These are phyloP conservation scores for Theretra japonica DNA, from an alignment of 2,888 invertebrate genomes.

Conservation along the genomic window DNA sequence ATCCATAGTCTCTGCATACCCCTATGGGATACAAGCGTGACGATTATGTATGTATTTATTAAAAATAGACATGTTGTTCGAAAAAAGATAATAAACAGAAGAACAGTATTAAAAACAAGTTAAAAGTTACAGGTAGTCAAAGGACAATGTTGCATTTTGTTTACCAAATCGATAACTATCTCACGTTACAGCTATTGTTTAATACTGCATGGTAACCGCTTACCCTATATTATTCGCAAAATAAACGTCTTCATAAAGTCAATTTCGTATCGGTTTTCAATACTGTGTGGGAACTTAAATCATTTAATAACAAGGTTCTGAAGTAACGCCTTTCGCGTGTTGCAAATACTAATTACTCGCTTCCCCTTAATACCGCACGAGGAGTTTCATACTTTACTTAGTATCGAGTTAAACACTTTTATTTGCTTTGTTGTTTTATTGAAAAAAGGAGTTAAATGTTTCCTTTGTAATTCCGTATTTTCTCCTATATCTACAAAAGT, in stretches of 20 bases:
- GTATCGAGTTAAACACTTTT: slow-evolving; percentile 1
- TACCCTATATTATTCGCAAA: too few species aligned
- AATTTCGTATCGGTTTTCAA: neutral
- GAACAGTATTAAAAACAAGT: too few species aligned
- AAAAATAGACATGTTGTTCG: too few species aligned
- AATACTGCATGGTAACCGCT: too few species aligned
- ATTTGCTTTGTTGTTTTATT: neutral
- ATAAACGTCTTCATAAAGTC: neutral
- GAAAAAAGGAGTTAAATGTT: neutral
- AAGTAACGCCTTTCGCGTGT: slow-evolving; percentile 60
- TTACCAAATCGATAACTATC: too few species aligned
- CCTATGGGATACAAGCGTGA: too few species aligned
- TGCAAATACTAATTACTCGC: slow-evolving; percentile 45
- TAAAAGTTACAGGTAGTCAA: too few species aligned
- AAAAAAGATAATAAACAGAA: too few species aligned
- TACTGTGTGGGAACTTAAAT: slow-evolving; percentile 21
- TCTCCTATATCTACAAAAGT: neutral
- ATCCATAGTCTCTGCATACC: too few species aligned
- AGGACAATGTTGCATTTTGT: too few species aligned
- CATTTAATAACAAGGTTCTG: slow-evolving; percentile 34
- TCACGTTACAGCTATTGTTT: too few species aligned
- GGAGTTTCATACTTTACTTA: slow-evolving; percentile 3
- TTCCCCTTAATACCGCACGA: slow-evolving; percentile 22
- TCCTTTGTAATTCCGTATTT: neutral
- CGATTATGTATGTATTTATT: too few species aligned